Base-by-base conservation (phyloP, 2,797 vertebrate genomes). In the Eulemur coronatus region DNA sequence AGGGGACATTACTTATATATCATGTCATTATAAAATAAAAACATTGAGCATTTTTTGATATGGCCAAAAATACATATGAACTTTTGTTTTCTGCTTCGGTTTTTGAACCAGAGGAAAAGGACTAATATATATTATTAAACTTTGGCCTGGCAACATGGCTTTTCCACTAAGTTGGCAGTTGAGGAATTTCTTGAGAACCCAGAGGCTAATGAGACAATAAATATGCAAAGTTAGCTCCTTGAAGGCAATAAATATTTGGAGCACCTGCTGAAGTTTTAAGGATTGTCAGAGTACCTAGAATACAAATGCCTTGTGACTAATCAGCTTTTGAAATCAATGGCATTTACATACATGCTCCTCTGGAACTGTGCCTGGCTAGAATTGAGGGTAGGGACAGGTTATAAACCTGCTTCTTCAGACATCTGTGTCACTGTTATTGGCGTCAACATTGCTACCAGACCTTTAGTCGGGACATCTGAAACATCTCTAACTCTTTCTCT, bases 1-100 rank as follows among this genome's bases (percentile, higher is more conserved):
- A n/a, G 4, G 28, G 63, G 5, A 85, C 89, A 76, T 33, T 65
- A 59, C 24, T 50, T 67, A 63, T 28, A 65, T 87, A 50, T 82
- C 43, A 59, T 50, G 17, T 93, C 22, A 82, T 84, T 72, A 61
- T 87, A 59, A 84, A 92, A 61, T 87, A 59, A 84, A 92, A 88
- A n/a, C 2, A 10, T 57, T 24, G 52, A 95, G 50, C 43, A 55
- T 46, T 84, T 92, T 81, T 50, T 84, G 24, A 59, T 78, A 70
- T 89, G 18, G 18, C 30, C 48, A 79, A 52, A 80, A 84, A 73
- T 55, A 13, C 13, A 14, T 91, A 33, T 52, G 33, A 75, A 30
- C 48, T 75, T 88, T 80, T 20, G 5, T 2, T 9, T 63, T 81
- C 70, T 43, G 22, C 57, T 96, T 89, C 41, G 17, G 13, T 52